Conservation (phyloP, 2,888 invertebrate species). For the Netelia virgata region DNA sequence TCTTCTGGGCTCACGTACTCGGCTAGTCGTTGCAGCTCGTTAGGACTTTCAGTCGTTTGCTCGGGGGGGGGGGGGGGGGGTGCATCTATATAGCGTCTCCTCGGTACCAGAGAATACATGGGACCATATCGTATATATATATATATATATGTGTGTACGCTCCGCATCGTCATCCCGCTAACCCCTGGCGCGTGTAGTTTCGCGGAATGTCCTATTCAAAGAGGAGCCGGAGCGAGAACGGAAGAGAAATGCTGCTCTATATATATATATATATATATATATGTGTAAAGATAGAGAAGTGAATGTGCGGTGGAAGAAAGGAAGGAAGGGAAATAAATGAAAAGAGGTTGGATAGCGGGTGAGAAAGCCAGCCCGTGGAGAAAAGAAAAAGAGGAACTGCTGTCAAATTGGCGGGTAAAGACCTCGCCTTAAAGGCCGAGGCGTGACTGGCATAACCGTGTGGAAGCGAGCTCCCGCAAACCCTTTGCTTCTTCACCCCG, state of each 20-base stretch:
- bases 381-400: constrained; percentile 74
- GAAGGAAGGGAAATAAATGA: constrained; percentile 37
- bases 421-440: constrained; percentile 77
- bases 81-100: constrained; percentile 53
- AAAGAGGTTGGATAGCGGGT: constrained; percentile 49
- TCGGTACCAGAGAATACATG: constrained; percentile 48
- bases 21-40: constrained; percentile 77
- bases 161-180: constrained; percentile 40
- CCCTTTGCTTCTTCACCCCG: constrained; percentile 36
- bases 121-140: constrained; percentile 20
- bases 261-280: constrained; percentile 20
- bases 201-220: constrained; percentile 79
- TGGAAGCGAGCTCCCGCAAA: constrained; percentile 48
- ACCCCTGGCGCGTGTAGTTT: constrained; percentile 73
- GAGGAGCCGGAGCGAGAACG: constrained; percentile 49
- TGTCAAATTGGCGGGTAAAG: constrained; percentile 78
- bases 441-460: constrained; percentile 79
- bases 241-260: constrained; percentile 32
- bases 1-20: constrained; percentile 68
- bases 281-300: constrained; percentile 45
- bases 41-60: constrained; percentile 81
- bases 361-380: constrained; percentile 36
- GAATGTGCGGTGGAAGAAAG: neutral
- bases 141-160: constrained; percentile 11
- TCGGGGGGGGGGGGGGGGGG: constrained; percentile 73